Conservation (phyloP, 53 echinoderm and acorn worm genomes). For the Patiria pectinifera region DNA sequence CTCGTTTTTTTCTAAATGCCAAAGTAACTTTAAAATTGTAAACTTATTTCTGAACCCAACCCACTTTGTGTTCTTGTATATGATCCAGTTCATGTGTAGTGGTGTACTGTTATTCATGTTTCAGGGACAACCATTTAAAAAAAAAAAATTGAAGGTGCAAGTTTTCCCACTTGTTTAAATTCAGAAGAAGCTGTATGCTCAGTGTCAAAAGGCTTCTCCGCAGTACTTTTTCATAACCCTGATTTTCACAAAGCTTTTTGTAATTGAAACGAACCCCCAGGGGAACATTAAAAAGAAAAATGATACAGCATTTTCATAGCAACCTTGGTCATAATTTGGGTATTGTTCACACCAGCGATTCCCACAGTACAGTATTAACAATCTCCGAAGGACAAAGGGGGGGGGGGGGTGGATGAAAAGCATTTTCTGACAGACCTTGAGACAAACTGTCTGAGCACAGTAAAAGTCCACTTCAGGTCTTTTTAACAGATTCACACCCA, state of each 20-base stretch:
- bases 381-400: not conserved
- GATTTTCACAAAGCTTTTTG: not conserved
- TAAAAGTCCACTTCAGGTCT: not conserved
- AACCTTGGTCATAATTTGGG: not conserved
- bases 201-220: no score
- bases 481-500: not conserved
- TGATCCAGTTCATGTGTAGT: no score
- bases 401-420: not conserved
- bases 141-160: no score
- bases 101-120: no score
- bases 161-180: no score
- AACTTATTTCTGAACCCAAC: no score
- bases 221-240: not conserved
- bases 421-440: not conserved
- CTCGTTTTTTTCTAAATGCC: no score
- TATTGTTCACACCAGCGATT: not conserved
- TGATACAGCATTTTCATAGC: not conserved
- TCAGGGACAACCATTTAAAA: no score
- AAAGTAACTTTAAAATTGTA: no score
- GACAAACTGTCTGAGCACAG: not conserved
- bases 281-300: not conserved
- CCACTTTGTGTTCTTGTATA: no score
- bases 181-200: no score
- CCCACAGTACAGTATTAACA: conserved; percentile 5
- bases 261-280: not conserved